Conservation (phyloP, 2,113 vertebrate species). For the Isichthys henryi region DNA sequence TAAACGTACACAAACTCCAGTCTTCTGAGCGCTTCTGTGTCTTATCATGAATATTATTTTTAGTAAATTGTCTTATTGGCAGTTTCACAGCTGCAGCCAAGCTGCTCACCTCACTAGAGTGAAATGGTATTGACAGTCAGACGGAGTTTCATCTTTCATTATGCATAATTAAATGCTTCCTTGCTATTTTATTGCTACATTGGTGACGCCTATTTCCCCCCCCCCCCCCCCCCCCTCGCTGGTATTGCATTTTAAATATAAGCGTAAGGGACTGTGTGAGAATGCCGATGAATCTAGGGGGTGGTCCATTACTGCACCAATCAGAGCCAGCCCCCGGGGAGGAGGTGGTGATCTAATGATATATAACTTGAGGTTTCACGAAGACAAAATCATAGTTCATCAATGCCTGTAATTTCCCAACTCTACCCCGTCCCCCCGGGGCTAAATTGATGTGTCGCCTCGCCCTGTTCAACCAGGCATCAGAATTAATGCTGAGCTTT, state of each 20-base stretch:
- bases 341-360: not conserved
- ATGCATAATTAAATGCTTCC: conserved; percentile 17
- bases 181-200: not conserved
- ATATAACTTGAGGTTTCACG: not conserved
- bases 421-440: not conserved
- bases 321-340: not conserved
- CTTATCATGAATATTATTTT: conserved; percentile 9
- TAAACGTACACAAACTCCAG: not conserved
- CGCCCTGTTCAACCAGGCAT: not conserved
- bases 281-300: not conserved
- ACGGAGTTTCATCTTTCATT: conserved; percentile 9
- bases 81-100: not conserved
- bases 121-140: conserved; percentile 11
- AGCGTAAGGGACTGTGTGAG: not conserved
- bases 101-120: conserved; percentile 1
- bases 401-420: not conserved
- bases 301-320: not conserved
- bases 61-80: conserved; percentile 20
- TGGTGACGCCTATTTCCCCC: not conserved
- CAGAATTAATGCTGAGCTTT: not conserved
- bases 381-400: conserved; percentile 5
- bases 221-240: not conserved
- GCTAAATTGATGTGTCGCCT: not conserved
- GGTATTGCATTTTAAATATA: conserved; percentile 10
- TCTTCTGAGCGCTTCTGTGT: not conserved